These are phyloP conservation scores for Elmis aenea DNA, from an alignment of 2,888 invertebrate genomes.

Conservation along the genomic window DNA sequence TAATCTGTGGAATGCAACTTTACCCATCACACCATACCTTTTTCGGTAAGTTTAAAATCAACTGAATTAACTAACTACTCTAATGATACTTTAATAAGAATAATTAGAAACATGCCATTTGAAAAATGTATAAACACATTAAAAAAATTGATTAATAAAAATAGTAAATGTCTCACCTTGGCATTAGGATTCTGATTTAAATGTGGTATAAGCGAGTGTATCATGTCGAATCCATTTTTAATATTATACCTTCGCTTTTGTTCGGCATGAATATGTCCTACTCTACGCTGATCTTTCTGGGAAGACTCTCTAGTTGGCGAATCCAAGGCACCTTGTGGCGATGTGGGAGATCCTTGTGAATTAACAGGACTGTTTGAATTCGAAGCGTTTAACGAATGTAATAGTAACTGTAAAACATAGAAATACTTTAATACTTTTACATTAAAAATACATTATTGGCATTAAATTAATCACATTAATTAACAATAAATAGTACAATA, in stretches of 20 bases:
- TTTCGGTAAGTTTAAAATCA: too few relatives aligned
- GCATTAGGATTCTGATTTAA: slow-evolving; percentile 84
- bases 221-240: slow-evolving; percentile 92
- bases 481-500: neutral
- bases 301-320: slow-evolving; percentile 49
- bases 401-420: slow-evolving; percentile 16
- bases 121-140: slow-evolving; percentile 5
- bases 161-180: slow-evolving; percentile 55
- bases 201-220: slow-evolving; percentile 89
- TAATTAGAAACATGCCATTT: too few relatives aligned
- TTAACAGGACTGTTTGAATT: slow-evolving; percentile 46
- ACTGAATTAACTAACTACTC: too few relatives aligned
- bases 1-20: too few relatives aligned
- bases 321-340: slow-evolving; percentile 51
- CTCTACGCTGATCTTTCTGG: slow-evolving; percentile 67
- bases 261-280: slow-evolving; percentile 91
- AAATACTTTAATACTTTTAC: neutral
- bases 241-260: slow-evolving; percentile 94
- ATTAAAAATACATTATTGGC: too few relatives aligned
- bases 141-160: slow-evolving; percentile 1
- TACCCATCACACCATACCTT: too few relatives aligned
- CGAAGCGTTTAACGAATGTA: slow-evolving; percentile 35
- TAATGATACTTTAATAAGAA: too few relatives aligned
- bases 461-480: too few relatives aligned
- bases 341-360: slow-evolving; percentile 54